These are phyloP conservation scores for Falco concolor DNA, from an alignment of 2,797 vertebrate species.

Conservation along the genomic window DNA sequence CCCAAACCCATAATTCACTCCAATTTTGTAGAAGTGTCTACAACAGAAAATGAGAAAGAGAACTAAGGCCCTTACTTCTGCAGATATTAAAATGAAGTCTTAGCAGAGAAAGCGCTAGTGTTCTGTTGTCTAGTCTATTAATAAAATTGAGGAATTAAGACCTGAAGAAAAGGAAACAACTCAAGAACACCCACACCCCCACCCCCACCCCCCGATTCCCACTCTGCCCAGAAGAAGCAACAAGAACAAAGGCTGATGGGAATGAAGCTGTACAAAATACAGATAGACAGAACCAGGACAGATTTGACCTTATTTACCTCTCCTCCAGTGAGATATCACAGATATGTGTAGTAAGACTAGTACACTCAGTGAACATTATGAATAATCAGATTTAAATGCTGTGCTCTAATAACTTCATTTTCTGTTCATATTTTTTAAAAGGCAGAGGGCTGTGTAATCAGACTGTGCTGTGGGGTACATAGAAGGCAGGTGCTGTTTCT, in stretches of 20 bases:
- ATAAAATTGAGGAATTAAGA: constrained; percentile 50
- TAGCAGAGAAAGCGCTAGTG: background rate
- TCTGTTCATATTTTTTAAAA: background rate
- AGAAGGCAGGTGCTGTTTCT: background rate
- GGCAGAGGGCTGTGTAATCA: background rate
- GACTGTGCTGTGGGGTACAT: background rate
- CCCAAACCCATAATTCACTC: background rate
- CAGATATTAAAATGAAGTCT: background rate
- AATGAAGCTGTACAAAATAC: background rate
- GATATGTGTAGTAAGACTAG: background rate
- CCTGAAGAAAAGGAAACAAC: constrained; percentile 28
- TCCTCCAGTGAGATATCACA: background rate
- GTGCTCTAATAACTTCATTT: background rate
- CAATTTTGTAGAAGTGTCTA: background rate
- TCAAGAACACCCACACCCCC: background rate
- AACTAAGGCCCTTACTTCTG: background rate
- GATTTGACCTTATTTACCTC: background rate
- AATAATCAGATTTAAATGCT: background rate
- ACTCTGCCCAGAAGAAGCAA: background rate
- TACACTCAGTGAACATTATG: background rate
- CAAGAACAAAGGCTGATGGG: background rate
- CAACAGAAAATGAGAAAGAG: constrained; percentile 19
- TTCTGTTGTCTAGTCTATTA: background rate
- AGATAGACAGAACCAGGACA: background rate
- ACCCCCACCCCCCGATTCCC: background rate